Percentiles rank a stretch among this genome's conserved stretches.
Evolutionary conservation across 1,140 invertebrate genomes (phyloP).

Genomic region (Babylonia areolata): DNA sequence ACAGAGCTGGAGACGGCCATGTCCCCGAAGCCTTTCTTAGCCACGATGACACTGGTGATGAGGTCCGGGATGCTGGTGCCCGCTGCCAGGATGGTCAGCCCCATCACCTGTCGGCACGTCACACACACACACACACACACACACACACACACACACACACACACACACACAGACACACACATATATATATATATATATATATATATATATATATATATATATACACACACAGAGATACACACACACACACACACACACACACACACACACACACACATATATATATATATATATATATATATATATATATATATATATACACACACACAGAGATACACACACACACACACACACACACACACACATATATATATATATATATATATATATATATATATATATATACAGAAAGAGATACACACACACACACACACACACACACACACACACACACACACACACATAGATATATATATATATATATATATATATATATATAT

Average conservation of each 20-base stretch:
- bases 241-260: constrained; percentile 11
- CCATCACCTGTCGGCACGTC: constrained; percentile 76
- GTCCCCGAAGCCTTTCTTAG: constrained; percentile 76
- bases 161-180: neutral
- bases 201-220: neutral
- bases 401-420: no score
- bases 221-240: neutral
- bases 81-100: constrained; percentile 77
- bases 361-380: no score
- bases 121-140: constrained; percentile 5
- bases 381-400: no score
- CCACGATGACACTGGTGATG: constrained; percentile 78
- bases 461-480: no score
- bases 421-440: no score
- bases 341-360: neutral
- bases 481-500: no score
- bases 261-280: constrained; percentile 2
- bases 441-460: no score
- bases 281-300: neutral
- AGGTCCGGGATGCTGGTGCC: constrained; percentile 78
- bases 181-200: neutral
- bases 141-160: constrained; percentile 11
- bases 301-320: neutral
- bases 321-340: neutral
- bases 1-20: constrained; percentile 76